Evolutionary conservation across 2,888 invertebrate genomes (phyloP), one percentile per base, ranked within the genome.

Genomic region (Argyra leucocephala): DNA sequence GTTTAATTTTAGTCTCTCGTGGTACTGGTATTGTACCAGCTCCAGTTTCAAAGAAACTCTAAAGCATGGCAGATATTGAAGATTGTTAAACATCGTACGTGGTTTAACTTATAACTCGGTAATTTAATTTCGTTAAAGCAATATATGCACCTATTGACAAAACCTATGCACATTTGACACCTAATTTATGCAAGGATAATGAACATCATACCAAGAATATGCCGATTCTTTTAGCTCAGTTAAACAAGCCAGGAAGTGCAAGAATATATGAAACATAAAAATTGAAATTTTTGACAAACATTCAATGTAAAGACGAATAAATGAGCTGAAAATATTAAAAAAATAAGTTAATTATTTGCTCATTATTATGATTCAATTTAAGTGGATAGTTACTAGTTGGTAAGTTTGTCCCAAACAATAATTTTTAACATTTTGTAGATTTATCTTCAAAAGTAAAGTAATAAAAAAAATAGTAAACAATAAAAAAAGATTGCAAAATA

Each of bases 11-110:
- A 57, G 99, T 99, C 65, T 99, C 99, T 26, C 91, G 99, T 84
- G 99, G 99, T 85, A 99, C 99, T 69, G 98, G 98, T 68, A 97
- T 99, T 80, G 99, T 99, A 67, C 96, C 96, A 65, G 99, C 99
- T 57, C 97, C 98, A 62, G 98, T 99, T 1, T 98, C 99, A 24
- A 99, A 99, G 85, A 99, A 99, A 80, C 84, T 99, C 68, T 85
- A 99, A 72, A 92, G 91, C 78, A 99, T 99, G 99, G 97, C 98
- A 77, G 98, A 98, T 81, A 97, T 98, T 77, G 96, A 98, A 78
- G 99, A 99, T 83, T 99, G 98, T 80, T 99, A 99, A 82, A 99
- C 99, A 9, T 94, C 95, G 96, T 98, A 63, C 88, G 95, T 77
- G 99, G 99, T 63, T 96, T 95, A 59, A 99, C 99, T 68, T 96